Evolutionary conservation across 2,797 vertebrate genomes (phyloP).

Genomic region (Crenichthys baileyi): DNA sequence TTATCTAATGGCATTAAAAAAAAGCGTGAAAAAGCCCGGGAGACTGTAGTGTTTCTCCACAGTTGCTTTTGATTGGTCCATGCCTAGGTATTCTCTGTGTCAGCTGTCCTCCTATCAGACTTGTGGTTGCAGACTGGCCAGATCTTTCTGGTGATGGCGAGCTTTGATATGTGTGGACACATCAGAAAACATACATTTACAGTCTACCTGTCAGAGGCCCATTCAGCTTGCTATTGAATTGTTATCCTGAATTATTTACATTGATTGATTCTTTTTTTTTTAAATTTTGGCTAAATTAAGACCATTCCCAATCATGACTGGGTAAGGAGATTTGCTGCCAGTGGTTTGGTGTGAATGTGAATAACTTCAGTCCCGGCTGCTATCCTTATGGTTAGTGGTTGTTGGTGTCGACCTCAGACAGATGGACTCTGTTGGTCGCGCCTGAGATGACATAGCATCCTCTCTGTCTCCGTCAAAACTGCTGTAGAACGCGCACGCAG

Average conservation of each 20-base stretch:
- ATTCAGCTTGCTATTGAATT: not conserved
- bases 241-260: too few species aligned
- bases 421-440: conserved; percentile 57
- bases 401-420: conserved; percentile 51
- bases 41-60: conserved; percentile 14
- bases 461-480: conserved; percentile 49
- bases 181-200: conserved; percentile 34
- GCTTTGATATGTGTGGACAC: conserved; percentile 19
- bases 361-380: not conserved
- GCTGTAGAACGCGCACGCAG: conserved; percentile 54
- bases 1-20: too few species aligned
- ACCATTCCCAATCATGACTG: too few species aligned
- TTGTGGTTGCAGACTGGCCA: conserved; percentile 38
- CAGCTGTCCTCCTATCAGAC: conserved; percentile 63
- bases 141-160: conserved; percentile 20
- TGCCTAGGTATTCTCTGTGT: conserved; percentile 31
- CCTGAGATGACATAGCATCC: conserved; percentile 67
- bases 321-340: not conserved
- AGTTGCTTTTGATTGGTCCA: conserved; percentile 55
- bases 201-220: not conserved
- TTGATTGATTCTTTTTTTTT: not conserved
- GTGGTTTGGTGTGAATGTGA: not conserved
- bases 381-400: not conserved
- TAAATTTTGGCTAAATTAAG: not conserved
- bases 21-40: not conserved